Base-by-base conservation (phyloP, 2,113 vertebrate genomes). In the Morone saxatilis region DNA sequence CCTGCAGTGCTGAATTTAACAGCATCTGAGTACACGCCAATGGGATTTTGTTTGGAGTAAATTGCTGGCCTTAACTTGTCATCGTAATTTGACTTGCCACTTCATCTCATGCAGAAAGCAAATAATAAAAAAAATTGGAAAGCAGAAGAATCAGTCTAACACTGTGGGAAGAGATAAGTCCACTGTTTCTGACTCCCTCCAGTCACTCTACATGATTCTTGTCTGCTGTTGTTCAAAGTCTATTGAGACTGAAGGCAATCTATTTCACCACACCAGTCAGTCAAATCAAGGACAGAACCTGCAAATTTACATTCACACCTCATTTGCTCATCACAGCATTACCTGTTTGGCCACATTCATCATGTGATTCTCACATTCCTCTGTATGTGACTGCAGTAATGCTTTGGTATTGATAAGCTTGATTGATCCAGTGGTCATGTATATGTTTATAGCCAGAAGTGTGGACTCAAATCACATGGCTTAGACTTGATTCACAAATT, bases 31-130 rank as follows among this genome's bases (percentile, higher is more conserved):
- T 31, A 71, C 63, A 14, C 62, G 75, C 61, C 76, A 73, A 6
- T 70, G 75, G 53, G 78, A 78, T 76, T 79, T 62, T 82, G 43
- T 81, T 71, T 41, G 17, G 51, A 51, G 47, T 13, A 70, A 78
- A 75, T 25, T 25, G 71, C 65, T 38, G 56, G 57, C 54, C 59
- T 63, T 68, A 48, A 72, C 50, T 75, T 79, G 81, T 71, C 68
- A 75, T 75, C 76, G 48, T 54, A 75, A 67, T 80, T 72, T 61
- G n/a, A 43, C 62, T 68, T 54, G 71, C 81, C 41, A 61, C 72
- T 67, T 85, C 66, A 61, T 81, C 41, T 71, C 70, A 70, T 48
- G 57, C 69, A 43, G 50, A 61, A 71, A 14, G 20, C 53, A 60
- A 60, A 60, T 67, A 41, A 31, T 31, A 31, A 31, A 31, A 31